These are phyloP conservation scores for Listronotus bonariensis DNA, from an alignment of 1,140 invertebrate genomes.

Conservation along the genomic window DNA sequence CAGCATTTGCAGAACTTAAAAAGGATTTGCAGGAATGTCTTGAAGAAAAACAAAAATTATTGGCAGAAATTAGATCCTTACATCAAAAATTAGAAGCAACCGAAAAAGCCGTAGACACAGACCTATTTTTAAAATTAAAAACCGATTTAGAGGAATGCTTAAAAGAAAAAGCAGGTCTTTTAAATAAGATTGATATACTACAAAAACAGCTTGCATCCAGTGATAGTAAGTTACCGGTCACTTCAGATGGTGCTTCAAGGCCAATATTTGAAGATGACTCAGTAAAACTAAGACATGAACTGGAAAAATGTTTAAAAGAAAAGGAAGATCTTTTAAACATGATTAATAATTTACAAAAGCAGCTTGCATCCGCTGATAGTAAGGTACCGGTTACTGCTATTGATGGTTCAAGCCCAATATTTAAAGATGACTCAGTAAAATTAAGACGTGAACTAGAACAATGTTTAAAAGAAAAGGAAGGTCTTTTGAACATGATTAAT, in stretches of 20 bases:
- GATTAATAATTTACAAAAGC: too few relatives aligned
- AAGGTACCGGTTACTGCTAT: too few relatives aligned
- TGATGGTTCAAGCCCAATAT: too few relatives aligned
- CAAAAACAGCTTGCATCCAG: slow-evolving; percentile 16
- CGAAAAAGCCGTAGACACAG: slow-evolving; percentile 14
- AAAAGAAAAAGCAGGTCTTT: slow-evolving; percentile 19
- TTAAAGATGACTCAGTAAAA: slow-evolving; percentile 3
- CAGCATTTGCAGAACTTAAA: slow-evolving; percentile 14
- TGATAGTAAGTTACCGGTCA: too few relatives aligned
- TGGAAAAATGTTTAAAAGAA: slow-evolving; percentile 26
- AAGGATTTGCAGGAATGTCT: slow-evolving; percentile 16
- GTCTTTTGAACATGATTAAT: slow-evolving; percentile 12
- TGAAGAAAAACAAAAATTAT: slow-evolving; percentile 41
- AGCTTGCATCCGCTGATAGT: neutral
- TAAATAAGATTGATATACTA: slow-evolving; percentile 22
- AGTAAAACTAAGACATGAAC: slow-evolving; percentile 17
- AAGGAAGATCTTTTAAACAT: slow-evolving; percentile 11
- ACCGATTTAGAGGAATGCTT: slow-evolving; percentile 17
- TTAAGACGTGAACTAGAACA: slow-evolving; percentile 22
- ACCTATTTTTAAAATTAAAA: slow-evolving; percentile 14
- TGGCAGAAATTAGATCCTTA: slow-evolving; percentile 40
- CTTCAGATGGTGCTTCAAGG: too few relatives aligned
- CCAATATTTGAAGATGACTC: neutral
- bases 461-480: slow-evolving; percentile 20
- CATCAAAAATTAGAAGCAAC: slow-evolving; percentile 36